Evolutionary conservation across 2,888 invertebrate genomes (phyloP).

Genomic region (Lagria hirta): DNA sequence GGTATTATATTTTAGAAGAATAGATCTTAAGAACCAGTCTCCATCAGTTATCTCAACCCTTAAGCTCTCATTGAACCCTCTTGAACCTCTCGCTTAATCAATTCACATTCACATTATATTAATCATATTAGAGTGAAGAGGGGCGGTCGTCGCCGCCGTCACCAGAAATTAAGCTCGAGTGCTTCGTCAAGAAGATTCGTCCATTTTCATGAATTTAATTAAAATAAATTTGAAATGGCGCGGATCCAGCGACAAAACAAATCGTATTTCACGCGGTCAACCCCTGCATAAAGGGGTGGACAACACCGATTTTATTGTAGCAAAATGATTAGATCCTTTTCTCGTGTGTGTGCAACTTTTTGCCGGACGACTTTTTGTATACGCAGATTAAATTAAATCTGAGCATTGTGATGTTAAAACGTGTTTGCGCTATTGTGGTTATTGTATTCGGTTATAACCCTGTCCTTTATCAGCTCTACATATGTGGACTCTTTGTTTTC

Average conservation of each 20-base stretch:
- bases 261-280: slow-evolving; percentile 40
- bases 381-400: slow-evolving; percentile 53
- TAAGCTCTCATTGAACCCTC: slow-evolving; percentile 39
- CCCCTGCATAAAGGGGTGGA: slow-evolving; percentile 37
- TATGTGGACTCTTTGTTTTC: slow-evolving; percentile 47
- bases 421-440: slow-evolving; percentile 51
- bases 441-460: slow-evolving; percentile 48
- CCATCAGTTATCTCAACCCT: no score
- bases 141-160: slow-evolving; percentile 26
- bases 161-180: slow-evolving; percentile 13
- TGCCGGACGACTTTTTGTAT: slow-evolving; percentile 37
- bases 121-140: slow-evolving; percentile 47
- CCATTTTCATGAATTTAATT: slow-evolving; percentile 20
- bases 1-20: no score
- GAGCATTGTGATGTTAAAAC: slow-evolving; percentile 51
- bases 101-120: slow-evolving; percentile 48
- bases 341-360: slow-evolving; percentile 36
- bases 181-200: slow-evolving; percentile 15
- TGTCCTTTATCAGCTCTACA: slow-evolving; percentile 49
- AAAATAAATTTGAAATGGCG: slow-evolving; percentile 17
- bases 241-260: slow-evolving; percentile 21
- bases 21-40: no score
- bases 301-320: slow-evolving; percentile 46
- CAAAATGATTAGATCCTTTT: slow-evolving; percentile 42
- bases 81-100: slow-evolving; percentile 44